Evolutionary conservation across 2,888 invertebrate genomes (phyloP), one percentile per base, ranked within the genome.

Genomic region (Phrixothrix hirtus): DNA sequence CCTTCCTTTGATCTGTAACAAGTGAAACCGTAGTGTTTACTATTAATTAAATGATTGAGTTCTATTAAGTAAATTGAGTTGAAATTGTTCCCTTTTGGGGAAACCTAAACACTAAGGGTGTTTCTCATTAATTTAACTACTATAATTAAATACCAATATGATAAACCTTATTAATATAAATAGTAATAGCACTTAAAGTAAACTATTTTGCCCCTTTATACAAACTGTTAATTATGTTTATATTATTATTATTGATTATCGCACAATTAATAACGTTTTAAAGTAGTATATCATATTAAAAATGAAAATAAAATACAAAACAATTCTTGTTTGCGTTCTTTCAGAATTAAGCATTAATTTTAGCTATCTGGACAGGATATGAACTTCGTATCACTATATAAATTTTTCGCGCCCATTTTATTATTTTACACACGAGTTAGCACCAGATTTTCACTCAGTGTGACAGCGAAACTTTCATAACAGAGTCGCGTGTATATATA

Each of bases 1-100:
- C 71, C 72, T 63, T 51, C 69, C 65, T 65, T 69, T 72, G 65
- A 72, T 73, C 75, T 75, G 71, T 1, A 75, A 73, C 45, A 58
- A 21, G 21, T 7, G 21, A 61, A 57, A 60, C 16, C n/a, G n/a
- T 21, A 15, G 1, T 11, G 15, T 29, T 37, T 21, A 43, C 14
- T 32, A 32, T 31, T 10, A 6, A 21, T 21, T 21, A 21, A 3
- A 7, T 21, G 7, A 21, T 21, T 21, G 7, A 21, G 21, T 21
- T n/a, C n/a, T n/a, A n/a, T n/a, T n/a, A n/a, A n/a, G n/a, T n/a
- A n/a, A n/a, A n/a, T n/a, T n/a, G n/a, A n/a, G n/a, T n/a, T n/a
- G n/a, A n/a, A n/a, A n/a, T n/a, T n/a, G n/a, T n/a, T n/a, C n/a
- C n/a, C n/a, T n/a, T n/a, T n/a, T n/a, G n/a, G n/a, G n/a, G n/a